Percentiles rank a stretch among this genome's conserved stretches.
phyloP scores from a whole-genome alignment of 2,797 vertebrate species.

The Buphagus erythrorhynchus region DNA sequence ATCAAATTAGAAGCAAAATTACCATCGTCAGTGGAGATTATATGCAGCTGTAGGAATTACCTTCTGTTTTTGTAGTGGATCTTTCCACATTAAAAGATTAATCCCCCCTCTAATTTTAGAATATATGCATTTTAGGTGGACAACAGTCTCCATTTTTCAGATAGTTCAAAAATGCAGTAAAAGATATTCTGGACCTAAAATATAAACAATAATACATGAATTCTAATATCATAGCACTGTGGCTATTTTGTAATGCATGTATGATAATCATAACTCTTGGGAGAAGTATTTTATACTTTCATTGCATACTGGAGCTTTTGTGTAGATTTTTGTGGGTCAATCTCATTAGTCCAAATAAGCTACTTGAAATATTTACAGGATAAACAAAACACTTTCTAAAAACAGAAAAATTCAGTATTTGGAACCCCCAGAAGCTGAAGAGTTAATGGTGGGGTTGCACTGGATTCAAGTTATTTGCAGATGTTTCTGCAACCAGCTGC shows the following conservation, averaged over 20 bases:
- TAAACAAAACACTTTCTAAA: neutral
- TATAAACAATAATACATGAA: neutral
- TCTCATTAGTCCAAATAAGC: neutral
- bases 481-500: conserved; percentile 71
- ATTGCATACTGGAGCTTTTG: neutral
- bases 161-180: neutral
- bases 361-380: neutral
- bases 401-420: neutral
- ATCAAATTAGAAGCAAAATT: neutral
- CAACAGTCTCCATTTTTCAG: neutral
- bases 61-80: neutral
- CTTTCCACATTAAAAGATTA: neutral
- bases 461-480: conserved; percentile 69
- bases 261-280: neutral
- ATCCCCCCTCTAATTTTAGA: neutral
- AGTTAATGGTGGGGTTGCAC: conserved; percentile 69
- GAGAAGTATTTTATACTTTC: neutral
- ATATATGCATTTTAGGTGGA: neutral
- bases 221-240: neutral
- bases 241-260: neutral
- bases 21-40: neutral
- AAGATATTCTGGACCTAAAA: neutral
- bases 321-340: neutral
- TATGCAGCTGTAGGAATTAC: neutral
- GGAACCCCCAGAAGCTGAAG: conserved; percentile 14